A percentile compares a stretch with the other conserved stretches of the same genome.
phyloP scores from a whole-genome alignment of 35 echinoderm and acorn worm genomes.

The Holothuria glaberrima region DNA sequence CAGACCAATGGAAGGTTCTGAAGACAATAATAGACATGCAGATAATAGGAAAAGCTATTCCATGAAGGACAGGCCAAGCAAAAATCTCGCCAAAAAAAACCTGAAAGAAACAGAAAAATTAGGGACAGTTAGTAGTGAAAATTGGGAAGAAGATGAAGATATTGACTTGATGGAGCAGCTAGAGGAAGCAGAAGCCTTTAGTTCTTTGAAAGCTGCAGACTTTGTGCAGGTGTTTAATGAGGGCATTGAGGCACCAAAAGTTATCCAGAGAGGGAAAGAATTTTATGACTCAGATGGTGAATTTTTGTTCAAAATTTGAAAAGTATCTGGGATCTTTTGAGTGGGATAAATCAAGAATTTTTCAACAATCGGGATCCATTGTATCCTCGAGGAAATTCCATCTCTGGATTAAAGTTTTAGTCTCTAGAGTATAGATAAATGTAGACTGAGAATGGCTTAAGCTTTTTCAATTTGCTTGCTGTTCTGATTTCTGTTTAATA shows the following conservation, averaged over 20 bases:
- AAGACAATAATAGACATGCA: neutral
- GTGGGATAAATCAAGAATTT: too few species aligned
- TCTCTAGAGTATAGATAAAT: too few species aligned
- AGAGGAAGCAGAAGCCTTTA: slow-evolving; percentile 42
- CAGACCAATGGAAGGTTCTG: neutral
- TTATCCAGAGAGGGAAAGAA: slow-evolving; percentile 76
- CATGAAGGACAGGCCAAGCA: neutral
- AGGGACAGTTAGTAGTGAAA: neutral
- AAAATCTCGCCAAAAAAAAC: neutral
- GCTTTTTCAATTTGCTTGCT: too few species aligned
- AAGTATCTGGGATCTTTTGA: too few species aligned
- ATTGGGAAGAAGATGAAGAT: slow-evolving; percentile 4
- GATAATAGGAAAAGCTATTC: neutral
- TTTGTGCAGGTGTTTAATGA: slow-evolving; percentile 59
- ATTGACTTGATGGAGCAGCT: slow-evolving; percentile 16
- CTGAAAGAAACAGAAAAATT: neutral
- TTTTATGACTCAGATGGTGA: slow-evolving; percentile 87
- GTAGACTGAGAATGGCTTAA: too few species aligned
- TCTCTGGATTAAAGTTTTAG: too few species aligned
- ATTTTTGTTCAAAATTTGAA: slow-evolving; percentile 69
- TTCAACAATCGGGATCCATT: too few species aligned
- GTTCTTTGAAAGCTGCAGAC: neutral
- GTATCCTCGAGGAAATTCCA: too few species aligned
- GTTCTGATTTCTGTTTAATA: too few species aligned
- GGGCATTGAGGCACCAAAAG: slow-evolving; percentile 38